A percentile compares a stretch with the other conserved stretches of the same genome.
These are phyloP conservation scores for Amphiprion percula DNA, from an alignment of 2,113 vertebrate genomes.

Conservation along the genomic window DNA sequence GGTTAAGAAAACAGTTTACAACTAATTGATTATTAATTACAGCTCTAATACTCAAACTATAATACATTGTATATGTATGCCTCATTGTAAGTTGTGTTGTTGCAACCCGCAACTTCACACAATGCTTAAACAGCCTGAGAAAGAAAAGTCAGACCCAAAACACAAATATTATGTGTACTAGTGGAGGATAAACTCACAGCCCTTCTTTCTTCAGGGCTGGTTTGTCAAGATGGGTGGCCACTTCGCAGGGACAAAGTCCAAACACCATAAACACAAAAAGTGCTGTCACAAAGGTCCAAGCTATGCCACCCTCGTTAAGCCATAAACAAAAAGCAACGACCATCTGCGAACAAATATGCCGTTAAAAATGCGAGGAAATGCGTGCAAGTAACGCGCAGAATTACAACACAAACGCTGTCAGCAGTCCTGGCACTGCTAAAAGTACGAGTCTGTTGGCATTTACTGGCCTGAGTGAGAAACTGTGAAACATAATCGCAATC, in stretches of 20 bases:
- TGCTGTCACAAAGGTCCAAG: constrained; percentile 56
- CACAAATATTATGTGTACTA: not conserved
- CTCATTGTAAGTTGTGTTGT: not conserved
- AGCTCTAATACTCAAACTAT: not conserved
- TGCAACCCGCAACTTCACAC: constrained; percentile 2
- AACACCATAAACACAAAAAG: constrained; percentile 56
- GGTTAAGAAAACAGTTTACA: too few species aligned
- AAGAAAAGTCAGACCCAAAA: not conserved
- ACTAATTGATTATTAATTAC: too few species aligned
- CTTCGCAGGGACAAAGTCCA: constrained; percentile 68
- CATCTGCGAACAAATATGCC: not conserved
- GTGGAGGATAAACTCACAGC: not conserved
- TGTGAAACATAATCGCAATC: not conserved
- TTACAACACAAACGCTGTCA: constrained; percentile 13
- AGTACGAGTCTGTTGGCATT: not conserved
- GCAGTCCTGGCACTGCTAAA: constrained; percentile 11
- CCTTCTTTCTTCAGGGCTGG: constrained; percentile 1
- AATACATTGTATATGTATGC: too few species aligned
- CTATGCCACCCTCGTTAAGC: constrained; percentile 11
- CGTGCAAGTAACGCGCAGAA: not conserved
- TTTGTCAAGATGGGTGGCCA: constrained; percentile 21
- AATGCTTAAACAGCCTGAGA: not conserved
- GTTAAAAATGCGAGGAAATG: constrained; percentile 1
- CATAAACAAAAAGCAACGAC: constrained; percentile 39
- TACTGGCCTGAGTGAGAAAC: not conserved